These are phyloP conservation scores for Phalacrocorax brasilianus DNA, from an alignment of 2,113 vertebrate species.

Conservation along the genomic window DNA sequence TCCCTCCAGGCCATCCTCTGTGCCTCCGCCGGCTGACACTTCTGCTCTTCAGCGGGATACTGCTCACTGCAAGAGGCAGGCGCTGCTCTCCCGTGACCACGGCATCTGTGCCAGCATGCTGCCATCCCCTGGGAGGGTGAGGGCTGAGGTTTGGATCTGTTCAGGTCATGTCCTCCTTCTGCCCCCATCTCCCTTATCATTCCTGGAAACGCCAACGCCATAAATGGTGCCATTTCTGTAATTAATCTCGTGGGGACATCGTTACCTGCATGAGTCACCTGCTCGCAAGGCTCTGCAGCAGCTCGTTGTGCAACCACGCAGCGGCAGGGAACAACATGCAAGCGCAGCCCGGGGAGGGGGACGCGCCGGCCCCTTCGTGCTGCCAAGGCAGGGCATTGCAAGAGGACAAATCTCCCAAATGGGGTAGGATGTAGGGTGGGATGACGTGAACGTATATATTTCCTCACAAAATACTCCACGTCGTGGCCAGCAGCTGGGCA, in stretches of 20 bases:
- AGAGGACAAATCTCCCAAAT: neutral
- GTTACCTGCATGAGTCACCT: neutral
- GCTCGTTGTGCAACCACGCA: accelerated
- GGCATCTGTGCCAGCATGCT: neutral
- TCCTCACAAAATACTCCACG: neutral
- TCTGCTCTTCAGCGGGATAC: neutral
- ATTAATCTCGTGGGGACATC: accelerated
- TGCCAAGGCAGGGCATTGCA: neutral
- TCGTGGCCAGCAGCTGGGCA: neutral
- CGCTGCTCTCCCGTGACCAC: accelerated
- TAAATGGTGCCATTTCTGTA: neutral
- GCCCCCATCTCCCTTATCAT: neutral
- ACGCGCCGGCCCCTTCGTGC: accelerated
- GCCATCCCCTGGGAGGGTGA: accelerated
- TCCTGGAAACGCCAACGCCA: neutral
- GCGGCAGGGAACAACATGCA: neutral
- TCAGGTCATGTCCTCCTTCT: neutral
- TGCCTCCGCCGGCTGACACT: neutral
- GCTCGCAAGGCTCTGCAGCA: neutral
- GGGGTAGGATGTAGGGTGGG: neutral
- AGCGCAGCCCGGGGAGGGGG: neutral
- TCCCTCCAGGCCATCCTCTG: neutral
- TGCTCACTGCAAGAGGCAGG: accelerated
- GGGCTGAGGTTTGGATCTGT: neutral
- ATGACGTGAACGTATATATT: accelerated